Percentiles rank a stretch among this genome's conserved stretches.
phyloP scores from a whole-genome alignment of 2,888 invertebrate genomes.

The Heliconius hortense region DNA sequence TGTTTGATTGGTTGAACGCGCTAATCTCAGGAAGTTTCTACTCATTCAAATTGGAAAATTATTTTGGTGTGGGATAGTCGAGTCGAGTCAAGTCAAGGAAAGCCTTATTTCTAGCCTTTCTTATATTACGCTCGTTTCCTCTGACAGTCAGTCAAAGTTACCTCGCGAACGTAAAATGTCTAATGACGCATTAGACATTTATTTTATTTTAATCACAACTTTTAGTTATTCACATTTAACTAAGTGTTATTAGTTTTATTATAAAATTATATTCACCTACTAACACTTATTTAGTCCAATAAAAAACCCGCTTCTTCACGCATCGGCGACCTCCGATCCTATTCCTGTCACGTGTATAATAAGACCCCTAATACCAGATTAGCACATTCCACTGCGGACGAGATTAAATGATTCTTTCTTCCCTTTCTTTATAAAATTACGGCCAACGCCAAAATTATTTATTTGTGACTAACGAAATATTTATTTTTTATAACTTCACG shows the following conservation, averaged over 20 bases:
- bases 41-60: no score
- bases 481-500: neutral
- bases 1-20: no score
- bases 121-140: no score
- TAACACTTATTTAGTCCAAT: constrained; percentile 18
- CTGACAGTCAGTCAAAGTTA: no score
- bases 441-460: neutral
- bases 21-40: no score
- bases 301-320: constrained; percentile 29
- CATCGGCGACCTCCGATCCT: constrained; percentile 29
- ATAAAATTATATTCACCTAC: neutral
- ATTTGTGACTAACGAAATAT: neutral
- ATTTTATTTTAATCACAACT: no score
- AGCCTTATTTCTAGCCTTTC: no score
- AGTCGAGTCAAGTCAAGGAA: no score
- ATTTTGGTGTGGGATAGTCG: no score
- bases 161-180: no score
- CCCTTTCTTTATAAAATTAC: constrained; percentile 1
- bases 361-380: constrained; percentile 34
- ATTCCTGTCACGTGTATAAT: constrained; percentile 39
- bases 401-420: constrained; percentile 26
- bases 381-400: constrained; percentile 35
- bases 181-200: no score
- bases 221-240: no score
- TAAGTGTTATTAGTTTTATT: neutral